Evolutionary conservation across 2,113 vertebrate species (phyloP).

Genomic region (Aleadryas rufinucha): DNA sequence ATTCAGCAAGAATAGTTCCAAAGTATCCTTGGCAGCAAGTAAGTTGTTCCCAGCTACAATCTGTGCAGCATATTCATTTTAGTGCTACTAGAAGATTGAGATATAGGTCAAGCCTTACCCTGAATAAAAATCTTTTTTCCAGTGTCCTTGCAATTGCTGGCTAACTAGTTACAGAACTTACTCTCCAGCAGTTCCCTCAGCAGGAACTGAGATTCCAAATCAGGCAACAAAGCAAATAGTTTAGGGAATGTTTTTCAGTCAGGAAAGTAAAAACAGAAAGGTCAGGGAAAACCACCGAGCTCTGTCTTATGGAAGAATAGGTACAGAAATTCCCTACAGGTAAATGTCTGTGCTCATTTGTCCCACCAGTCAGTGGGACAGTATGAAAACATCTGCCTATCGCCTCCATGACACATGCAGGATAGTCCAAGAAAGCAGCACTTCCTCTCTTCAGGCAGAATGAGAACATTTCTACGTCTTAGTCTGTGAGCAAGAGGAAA

Average conservation of each 20-base stretch:
- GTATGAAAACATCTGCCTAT: not conserved
- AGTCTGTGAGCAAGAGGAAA: not conserved
- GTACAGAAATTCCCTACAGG: not conserved
- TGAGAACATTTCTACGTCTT: not conserved
- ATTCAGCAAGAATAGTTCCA: not conserved
- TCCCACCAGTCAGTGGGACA: not conserved
- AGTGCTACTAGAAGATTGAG: not conserved
- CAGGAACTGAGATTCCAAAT: not conserved
- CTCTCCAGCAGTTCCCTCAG: not conserved
- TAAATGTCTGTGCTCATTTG: not conserved
- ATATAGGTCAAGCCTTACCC: not conserved
- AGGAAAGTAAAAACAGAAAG: not conserved
- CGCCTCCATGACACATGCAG: not conserved
- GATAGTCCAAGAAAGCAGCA: not conserved
- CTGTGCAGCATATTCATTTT: not conserved
- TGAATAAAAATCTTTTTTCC: not conserved
- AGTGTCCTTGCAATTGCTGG: not conserved
- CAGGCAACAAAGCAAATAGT: not conserved
- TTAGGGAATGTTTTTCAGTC: not conserved
- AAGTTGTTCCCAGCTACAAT: not conserved
- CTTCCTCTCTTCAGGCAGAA: not conserved
- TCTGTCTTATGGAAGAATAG: not conserved
- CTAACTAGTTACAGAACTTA: not conserved
- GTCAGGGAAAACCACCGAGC: not conserved
- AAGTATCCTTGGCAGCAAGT: not conserved